phyloP scores from a whole-genome alignment of 2,113 vertebrate species.

The Rhinopomastus cyanomelas region DNA sequence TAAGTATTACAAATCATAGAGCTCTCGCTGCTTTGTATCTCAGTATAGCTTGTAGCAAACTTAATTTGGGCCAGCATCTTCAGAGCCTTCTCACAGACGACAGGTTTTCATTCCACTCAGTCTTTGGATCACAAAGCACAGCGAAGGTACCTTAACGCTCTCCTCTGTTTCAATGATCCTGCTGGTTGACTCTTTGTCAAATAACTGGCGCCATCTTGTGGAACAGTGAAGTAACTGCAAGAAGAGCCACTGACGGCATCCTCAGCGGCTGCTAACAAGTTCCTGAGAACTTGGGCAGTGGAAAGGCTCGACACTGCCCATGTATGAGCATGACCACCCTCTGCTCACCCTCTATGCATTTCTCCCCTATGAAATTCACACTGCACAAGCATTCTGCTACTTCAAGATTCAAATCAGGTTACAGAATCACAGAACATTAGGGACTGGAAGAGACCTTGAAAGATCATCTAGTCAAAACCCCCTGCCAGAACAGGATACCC shows the following conservation, averaged over 20 bases:
- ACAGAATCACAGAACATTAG: too few species aligned
- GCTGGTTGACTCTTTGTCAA: not conserved
- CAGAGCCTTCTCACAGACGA: not conserved
- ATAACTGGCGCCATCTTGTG: constrained; percentile 60
- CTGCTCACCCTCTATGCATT: not conserved
- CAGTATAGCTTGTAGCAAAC: not conserved
- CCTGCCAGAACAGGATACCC: too few species aligned
- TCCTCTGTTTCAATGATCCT: not conserved
- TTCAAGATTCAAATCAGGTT: not conserved
- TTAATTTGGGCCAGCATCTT: not conserved
- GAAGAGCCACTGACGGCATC: not conserved
- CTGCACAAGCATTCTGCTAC: not conserved
- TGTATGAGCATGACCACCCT: not conserved
- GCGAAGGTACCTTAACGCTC: not conserved
- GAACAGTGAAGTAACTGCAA: constrained; percentile 20
- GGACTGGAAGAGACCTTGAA: too few species aligned
- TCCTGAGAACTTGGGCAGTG: not conserved
- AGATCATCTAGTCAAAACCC: too few species aligned
- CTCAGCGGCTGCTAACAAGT: not conserved
- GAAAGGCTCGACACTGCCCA: not conserved
- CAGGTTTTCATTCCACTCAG: not conserved
- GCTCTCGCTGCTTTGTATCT: not conserved
- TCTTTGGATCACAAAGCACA: not conserved
- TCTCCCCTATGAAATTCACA: not conserved
- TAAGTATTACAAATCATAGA: not conserved